These are phyloP conservation scores for Tethea ocularis DNA, from an alignment of 2,888 invertebrate species.

Conservation along the genomic window DNA sequence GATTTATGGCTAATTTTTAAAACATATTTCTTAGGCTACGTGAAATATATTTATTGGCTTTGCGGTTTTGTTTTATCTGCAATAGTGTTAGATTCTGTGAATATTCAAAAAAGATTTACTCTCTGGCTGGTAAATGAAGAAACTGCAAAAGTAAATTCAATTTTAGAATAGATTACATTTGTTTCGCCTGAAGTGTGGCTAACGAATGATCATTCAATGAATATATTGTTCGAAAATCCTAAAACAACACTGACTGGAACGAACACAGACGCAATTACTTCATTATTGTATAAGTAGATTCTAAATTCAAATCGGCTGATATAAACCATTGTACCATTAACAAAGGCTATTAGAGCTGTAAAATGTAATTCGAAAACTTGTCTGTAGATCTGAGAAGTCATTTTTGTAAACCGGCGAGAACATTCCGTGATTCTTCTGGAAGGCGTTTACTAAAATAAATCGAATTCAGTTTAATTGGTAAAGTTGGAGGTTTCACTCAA, in stretches of 20 bases:
- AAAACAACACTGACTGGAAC: not conserved
- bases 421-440: constrained; percentile 24
- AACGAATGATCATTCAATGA: not conserved
- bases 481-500: constrained; percentile 57
- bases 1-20: constrained; percentile 10
- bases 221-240: not conserved
- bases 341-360: constrained; percentile 21
- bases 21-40: not conserved
- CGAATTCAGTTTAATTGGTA: constrained; percentile 68
- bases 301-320: not conserved
- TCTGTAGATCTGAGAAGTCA: constrained; percentile 42
- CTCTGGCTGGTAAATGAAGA: not conserved
- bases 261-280: not conserved
- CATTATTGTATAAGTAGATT: not conserved
- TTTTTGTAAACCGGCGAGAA: constrained; percentile 53
- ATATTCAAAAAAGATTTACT: not conserved
- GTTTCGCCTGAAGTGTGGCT: not conserved
- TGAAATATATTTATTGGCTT: constrained; percentile 4
- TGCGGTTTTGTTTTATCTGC: constrained; percentile 1
- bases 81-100: not conserved
- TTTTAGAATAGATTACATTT: not conserved
- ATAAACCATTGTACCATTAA: constrained; percentile 3
- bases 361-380: constrained; percentile 52
- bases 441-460: constrained; percentile 61
- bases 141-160: not conserved